These are phyloP conservation scores for Drosophila tanythrix DNA, from an alignment of 2,888 invertebrate species.

Conservation along the genomic window DNA sequence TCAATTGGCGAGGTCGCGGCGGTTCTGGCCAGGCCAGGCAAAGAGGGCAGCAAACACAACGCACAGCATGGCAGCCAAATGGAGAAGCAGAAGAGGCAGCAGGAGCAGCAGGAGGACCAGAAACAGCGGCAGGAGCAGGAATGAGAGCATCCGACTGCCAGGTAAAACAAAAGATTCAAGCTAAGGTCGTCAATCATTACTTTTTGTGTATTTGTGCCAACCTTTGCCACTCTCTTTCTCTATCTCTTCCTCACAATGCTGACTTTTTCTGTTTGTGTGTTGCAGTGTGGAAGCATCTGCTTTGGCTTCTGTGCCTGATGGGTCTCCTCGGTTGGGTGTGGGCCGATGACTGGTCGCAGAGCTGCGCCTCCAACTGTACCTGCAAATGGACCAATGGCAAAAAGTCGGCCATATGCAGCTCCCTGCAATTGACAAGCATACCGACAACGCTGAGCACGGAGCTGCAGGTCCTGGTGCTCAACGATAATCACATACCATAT, in stretches of 20 bases:
- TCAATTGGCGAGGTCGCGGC: slow-evolving; percentile 70
- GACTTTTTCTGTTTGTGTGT: slow-evolving; percentile 11
- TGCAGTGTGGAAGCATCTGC: slow-evolving; percentile 54
- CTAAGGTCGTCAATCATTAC: slow-evolving; percentile 44
- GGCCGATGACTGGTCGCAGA: slow-evolving; percentile 92
- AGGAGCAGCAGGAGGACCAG: slow-evolving; percentile 18
- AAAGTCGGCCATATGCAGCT: slow-evolving; percentile 94
- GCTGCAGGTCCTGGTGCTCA: slow-evolving; percentile 93
- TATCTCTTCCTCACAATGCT: neutral
- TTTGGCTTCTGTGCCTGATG: slow-evolving; percentile 59
- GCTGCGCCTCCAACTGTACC: slow-evolving; percentile 93
- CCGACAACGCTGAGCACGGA: slow-evolving; percentile 88
- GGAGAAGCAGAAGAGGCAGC: slow-evolving; percentile 22
- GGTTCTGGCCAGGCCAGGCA: neutral
- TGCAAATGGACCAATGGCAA: slow-evolving; percentile 97
- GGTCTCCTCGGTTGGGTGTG: slow-evolving; percentile 81
- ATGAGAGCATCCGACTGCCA: slow-evolving; percentile 51
- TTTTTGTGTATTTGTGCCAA: slow-evolving; percentile 23
- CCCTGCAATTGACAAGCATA: slow-evolving; percentile 91
- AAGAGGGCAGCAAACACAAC: slow-evolving; percentile 25
- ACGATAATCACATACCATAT: slow-evolving; percentile 91
- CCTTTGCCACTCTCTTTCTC: slow-evolving; percentile 7
- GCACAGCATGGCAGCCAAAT: slow-evolving; percentile 61
- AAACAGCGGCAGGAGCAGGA: slow-evolving; percentile 18
- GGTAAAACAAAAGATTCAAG: slow-evolving; percentile 49